phyloP scores from a whole-genome alignment of 2,113 vertebrate genomes.

The Ciconia maguari region DNA sequence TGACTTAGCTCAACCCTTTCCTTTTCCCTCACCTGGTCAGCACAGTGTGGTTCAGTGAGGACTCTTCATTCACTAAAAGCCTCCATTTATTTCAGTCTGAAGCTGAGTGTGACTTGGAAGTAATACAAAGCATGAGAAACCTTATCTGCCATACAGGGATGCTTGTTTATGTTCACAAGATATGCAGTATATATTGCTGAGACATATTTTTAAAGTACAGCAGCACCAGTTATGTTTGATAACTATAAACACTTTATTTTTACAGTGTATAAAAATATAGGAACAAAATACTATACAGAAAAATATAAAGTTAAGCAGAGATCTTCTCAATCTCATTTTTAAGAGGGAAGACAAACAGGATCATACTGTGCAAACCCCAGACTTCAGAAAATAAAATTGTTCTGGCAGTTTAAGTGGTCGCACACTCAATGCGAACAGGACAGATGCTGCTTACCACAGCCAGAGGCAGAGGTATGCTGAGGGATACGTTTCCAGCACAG shows the following conservation, averaged over 20 bases:
- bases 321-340: neutral
- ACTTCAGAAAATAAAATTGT: neutral
- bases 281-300: conserved; percentile 15
- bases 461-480: neutral
- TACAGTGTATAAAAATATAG: conserved; percentile 51
- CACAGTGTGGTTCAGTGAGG: fast-evolving
- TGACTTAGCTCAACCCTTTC: neutral
- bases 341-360: neutral
- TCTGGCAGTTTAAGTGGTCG: neutral
- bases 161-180: neutral
- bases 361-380: neutral
- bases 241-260: conserved; percentile 69
- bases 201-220: neutral
- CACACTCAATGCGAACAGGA: neutral
- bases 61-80: neutral
- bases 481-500: neutral
- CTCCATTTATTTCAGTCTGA: neutral
- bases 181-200: fast-evolving
- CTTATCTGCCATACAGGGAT: neutral
- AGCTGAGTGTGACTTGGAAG: neutral
- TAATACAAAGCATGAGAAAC: neutral
- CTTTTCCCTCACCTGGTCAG: neutral
- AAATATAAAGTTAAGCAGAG: conserved; percentile 25
- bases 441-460: neutral
- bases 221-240: neutral